A percentile compares a stretch with the other conserved stretches of the same genome.
phyloP scores from a whole-genome alignment of 2,113 vertebrate genomes.

The Malurus cyaneus region DNA sequence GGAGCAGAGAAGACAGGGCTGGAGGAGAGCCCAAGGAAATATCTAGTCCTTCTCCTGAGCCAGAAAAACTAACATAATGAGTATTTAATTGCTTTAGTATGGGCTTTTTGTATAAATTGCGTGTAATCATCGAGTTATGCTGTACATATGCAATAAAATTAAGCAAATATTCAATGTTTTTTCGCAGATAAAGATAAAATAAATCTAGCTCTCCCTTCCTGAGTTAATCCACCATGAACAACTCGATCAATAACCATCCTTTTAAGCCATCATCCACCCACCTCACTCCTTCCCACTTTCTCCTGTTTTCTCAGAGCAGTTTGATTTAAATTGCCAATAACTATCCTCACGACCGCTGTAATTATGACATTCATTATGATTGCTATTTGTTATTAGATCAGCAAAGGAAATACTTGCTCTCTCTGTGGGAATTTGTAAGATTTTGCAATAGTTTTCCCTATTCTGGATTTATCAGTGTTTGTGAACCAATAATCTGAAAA shows the following conservation, averaged over 20 bases:
- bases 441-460: neutral
- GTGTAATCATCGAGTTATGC: neutral
- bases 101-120: neutral
- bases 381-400: constrained; percentile 24
- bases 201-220: constrained; percentile 24
- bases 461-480: neutral
- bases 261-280: constrained; percentile 31
- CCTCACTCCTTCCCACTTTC: constrained; percentile 19
- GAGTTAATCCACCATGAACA: constrained; percentile 34
- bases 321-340: constrained; percentile 53
- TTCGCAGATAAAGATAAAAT: constrained; percentile 21
- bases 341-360: neutral
- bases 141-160: neutral
- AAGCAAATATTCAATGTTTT: constrained; percentile 34
- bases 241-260: constrained; percentile 21
- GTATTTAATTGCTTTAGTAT: neutral
- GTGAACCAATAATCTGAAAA: neutral
- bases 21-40: neutral
- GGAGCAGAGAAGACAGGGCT: neutral
- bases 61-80: neutral
- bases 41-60: neutral
- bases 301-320: constrained; percentile 24
- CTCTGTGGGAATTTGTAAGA: neutral
- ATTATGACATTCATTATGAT: constrained; percentile 23
- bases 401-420: neutral